A percentile compares a stretch with the other conserved stretches of the same genome.
These are phyloP conservation scores for Trachelus iudaicus DNA, from an alignment of 2,888 invertebrate genomes.

Conservation along the genomic window DNA sequence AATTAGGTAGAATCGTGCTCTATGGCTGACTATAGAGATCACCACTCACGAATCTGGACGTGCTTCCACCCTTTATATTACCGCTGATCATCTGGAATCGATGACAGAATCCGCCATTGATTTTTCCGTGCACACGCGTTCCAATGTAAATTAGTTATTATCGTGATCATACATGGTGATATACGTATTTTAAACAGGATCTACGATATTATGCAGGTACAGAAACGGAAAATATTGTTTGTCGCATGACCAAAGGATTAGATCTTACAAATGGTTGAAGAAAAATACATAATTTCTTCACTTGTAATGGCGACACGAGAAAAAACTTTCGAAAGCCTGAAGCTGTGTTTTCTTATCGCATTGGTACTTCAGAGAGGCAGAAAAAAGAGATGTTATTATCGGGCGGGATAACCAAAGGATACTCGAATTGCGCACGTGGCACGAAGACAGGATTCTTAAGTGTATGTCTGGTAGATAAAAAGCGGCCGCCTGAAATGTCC, in stretches of 20 bases:
- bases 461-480: neutral
- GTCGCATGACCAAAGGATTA: neutral
- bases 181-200: neutral
- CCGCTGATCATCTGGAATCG: conserved; percentile 56
- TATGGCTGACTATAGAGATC: conserved; percentile 16
- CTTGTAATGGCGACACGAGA: neutral
- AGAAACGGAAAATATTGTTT: neutral
- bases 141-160: neutral
- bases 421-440: neutral
- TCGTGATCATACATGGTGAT: neutral
- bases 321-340: neutral
- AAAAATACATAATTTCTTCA: neutral
- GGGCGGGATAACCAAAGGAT: neutral
- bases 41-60: conserved; percentile 54
- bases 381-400: neutral
- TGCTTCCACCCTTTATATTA: conserved; percentile 57
- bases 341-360: neutral
- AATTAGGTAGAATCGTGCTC: conserved; percentile 62
- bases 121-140: neutral
- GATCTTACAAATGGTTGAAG: neutral
- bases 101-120: conserved; percentile 29
- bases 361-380: neutral
- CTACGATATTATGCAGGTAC: neutral
- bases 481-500: neutral
- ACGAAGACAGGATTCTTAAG: neutral